Evolutionary conservation across 2,113 vertebrate genomes (phyloP).

Genomic region (Struthidea cinerea): DNA sequence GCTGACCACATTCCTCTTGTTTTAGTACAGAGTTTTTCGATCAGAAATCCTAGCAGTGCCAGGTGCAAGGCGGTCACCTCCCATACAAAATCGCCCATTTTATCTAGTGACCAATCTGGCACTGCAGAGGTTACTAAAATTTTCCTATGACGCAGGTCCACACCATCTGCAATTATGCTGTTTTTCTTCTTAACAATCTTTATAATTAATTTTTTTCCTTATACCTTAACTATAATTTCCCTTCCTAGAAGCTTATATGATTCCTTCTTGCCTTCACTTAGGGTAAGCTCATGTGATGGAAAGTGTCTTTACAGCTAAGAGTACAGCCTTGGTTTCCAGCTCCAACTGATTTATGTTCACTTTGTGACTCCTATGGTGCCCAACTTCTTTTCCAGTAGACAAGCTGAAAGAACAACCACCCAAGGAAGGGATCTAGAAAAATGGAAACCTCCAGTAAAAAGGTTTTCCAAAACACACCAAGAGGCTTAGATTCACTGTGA

Average conservation of each 20-base stretch:
- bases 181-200: background rate
- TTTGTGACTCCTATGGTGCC: background rate
- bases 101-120: background rate
- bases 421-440: background rate
- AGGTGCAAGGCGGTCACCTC: background rate
- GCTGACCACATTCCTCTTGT: background rate
- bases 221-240: background rate
- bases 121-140: background rate
- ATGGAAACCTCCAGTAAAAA: background rate
- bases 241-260: background rate
- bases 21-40: background rate
- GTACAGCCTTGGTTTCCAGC: background rate
- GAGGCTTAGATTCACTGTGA: background rate
- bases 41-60: background rate
- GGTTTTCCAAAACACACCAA: background rate
- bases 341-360: background rate
- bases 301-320: background rate
- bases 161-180: background rate
- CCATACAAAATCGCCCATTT: background rate
- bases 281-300: background rate
- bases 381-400: background rate
- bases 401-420: background rate
- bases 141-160: background rate
- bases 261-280: background rate
- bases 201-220: background rate